Evolutionary conservation across 2,113 vertebrate species (phyloP).

Genomic region (Hippocampus comes): DNA sequence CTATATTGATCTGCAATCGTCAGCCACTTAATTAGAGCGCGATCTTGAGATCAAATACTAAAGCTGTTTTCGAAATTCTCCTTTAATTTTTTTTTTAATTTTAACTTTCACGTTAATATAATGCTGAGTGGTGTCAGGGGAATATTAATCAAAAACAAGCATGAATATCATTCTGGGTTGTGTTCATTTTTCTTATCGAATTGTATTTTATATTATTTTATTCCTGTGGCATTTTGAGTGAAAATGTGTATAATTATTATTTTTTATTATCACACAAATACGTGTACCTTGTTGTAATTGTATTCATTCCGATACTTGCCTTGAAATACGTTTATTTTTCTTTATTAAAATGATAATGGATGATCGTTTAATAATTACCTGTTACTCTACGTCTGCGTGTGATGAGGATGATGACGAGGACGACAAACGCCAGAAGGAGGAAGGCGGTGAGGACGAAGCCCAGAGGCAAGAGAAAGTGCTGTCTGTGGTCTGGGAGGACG

Average conservation of each 20-base stretch:
- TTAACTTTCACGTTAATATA: too few relatives aligned
- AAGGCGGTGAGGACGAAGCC: constrained; percentile 86
- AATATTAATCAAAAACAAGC: too few relatives aligned
- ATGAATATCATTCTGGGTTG: too few relatives aligned
- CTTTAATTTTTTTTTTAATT: too few relatives aligned
- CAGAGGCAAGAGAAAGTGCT: constrained; percentile 87
- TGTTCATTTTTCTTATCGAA: too few relatives aligned
- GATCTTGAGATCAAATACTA: background rate
- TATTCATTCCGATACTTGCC: too few relatives aligned
- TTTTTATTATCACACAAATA: too few relatives aligned
- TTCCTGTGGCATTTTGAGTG: too few relatives aligned
- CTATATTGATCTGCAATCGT: background rate
- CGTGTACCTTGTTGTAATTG: too few relatives aligned
- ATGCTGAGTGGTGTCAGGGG: too few relatives aligned
- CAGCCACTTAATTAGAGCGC: background rate
- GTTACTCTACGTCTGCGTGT: constrained; percentile 70
- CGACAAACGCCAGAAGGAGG: constrained; percentile 81
- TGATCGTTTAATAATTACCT: constrained; percentile 64
- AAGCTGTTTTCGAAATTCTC: background rate
- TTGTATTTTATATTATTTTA: too few relatives aligned
- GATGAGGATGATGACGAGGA: constrained; percentile 79
- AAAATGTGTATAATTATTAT: too few relatives aligned
- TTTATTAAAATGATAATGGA: background rate
- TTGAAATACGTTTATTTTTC: background rate
- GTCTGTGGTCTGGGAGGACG: constrained; percentile 81